Evolutionary conservation across 2,797 vertebrate species (phyloP).

Genomic region (Malacoraja senta): DNA sequence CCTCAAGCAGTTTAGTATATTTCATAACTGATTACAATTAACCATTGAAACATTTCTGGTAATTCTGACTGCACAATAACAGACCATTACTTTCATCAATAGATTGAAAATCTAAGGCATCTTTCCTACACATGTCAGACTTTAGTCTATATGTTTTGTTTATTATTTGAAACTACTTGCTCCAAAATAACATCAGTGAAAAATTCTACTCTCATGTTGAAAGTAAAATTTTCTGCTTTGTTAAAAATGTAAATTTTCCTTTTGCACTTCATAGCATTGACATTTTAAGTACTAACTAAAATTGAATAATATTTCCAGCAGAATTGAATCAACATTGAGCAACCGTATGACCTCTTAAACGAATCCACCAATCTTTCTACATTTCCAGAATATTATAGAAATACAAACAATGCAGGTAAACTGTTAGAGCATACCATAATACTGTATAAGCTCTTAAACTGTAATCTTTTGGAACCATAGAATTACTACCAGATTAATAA

Average conservation of each 20-base stretch:
- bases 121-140: neutral
- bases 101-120: slow-evolving; percentile 32
- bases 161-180: neutral
- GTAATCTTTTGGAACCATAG: neutral
- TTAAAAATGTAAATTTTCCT: neutral
- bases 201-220: neutral
- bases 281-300: neutral
- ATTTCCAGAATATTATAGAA: neutral
- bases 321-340: neutral
- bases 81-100: slow-evolving; percentile 34
- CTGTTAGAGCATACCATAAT: neutral
- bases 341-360: neutral
- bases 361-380: neutral
- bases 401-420: neutral
- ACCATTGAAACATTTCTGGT: neutral
- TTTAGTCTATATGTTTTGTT: neutral
- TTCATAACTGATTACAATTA: neutral
- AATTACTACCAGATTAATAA: neutral
- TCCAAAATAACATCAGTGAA: neutral
- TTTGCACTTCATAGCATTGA: neutral
- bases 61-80: neutral
- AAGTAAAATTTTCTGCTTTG: neutral
- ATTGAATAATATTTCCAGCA: neutral
- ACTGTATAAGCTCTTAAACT: neutral
- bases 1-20: neutral